phyloP scores from a whole-genome alignment of 2,113 vertebrate genomes.

The Gambusia holbrooki region DNA sequence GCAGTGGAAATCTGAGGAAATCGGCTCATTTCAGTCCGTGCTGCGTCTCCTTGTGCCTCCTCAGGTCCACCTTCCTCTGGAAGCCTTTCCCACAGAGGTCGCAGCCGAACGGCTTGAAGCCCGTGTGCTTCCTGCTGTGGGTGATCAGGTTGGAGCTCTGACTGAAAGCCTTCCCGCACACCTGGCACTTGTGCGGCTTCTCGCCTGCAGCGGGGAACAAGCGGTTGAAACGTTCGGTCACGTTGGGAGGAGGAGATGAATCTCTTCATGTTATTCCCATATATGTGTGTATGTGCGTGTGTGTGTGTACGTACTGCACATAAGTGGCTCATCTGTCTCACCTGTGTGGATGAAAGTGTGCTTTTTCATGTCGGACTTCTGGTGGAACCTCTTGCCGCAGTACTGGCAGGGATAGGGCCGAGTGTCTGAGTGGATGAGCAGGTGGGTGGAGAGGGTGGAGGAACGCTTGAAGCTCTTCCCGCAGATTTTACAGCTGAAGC shows the following conservation, averaged over 20 bases:
- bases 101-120: conserved; percentile 96
- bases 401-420: conserved; percentile 97
- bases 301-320: too few relatives aligned
- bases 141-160: conserved; percentile 99
- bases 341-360: conserved; percentile 99
- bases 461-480: conserved; percentile 98
- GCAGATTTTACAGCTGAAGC: conserved; percentile 97
- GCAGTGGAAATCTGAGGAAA: not conserved
- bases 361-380: conserved; percentile 99
- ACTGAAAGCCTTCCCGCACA: conserved; percentile 98
- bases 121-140: conserved; percentile 97
- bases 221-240: not conserved
- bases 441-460: conserved; percentile 94
- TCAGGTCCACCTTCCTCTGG: conserved; percentile 94
- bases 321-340: conserved; percentile 46
- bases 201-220: conserved; percentile 82
- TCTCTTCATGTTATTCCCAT: too few relatives aligned
- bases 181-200: conserved; percentile 98
- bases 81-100: conserved; percentile 94
- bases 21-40: conserved; percentile 89
- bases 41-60: conserved; percentile 94
- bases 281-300: too few relatives aligned
- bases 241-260: not conserved
- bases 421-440: conserved; percentile 98
- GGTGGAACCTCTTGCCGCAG: conserved; percentile 98